Conservation (phyloP, 1,140 invertebrate species). For the Spodoptera litura region DNA sequence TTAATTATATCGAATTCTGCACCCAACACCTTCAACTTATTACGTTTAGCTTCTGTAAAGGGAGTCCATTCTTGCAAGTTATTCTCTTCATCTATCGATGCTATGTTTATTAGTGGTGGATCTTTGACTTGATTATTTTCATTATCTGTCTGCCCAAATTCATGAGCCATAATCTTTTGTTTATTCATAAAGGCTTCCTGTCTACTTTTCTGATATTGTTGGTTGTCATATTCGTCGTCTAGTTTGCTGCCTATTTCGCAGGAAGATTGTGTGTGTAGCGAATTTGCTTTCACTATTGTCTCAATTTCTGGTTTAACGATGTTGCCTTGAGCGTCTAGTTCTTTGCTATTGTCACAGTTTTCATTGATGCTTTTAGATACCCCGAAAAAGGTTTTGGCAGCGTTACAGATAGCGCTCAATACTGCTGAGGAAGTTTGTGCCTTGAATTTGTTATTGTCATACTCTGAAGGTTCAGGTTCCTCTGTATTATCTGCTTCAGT, state of each 20-base stretch:
- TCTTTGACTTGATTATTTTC: slow-evolving; percentile 73
- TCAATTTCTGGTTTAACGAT: slow-evolving; percentile 59
- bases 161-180: slow-evolving; percentile 78
- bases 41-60: slow-evolving; percentile 69
- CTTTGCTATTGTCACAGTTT: slow-evolving; percentile 71
- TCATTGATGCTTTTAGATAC: slow-evolving; percentile 59
- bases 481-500: slow-evolving; percentile 49
- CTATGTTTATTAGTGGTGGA: slow-evolving; percentile 52
- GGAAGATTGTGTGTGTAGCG: slow-evolving; percentile 58
- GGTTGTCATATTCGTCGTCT: slow-evolving; percentile 64
- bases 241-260: slow-evolving; percentile 75
- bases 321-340: slow-evolving; percentile 78
- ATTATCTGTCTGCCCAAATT: slow-evolving; percentile 72
- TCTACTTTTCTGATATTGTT: slow-evolving; percentile 65
- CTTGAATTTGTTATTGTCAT: slow-evolving; percentile 60
- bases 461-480: slow-evolving; percentile 42
- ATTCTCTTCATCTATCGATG: slow-evolving; percentile 72
- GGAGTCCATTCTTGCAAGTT: slow-evolving; percentile 66
- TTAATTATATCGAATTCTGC: slow-evolving; percentile 62
- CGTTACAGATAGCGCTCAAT: slow-evolving; percentile 71
- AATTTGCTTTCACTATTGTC: slow-evolving; percentile 51
- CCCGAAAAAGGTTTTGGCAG: slow-evolving; percentile 73
- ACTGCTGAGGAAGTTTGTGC: slow-evolving; percentile 65
- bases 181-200: slow-evolving; percentile 78
- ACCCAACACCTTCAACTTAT: slow-evolving; percentile 74